phyloP scores from a whole-genome alignment of 2,113 vertebrate species.

The Boleophthalmus pectinirostris region DNA sequence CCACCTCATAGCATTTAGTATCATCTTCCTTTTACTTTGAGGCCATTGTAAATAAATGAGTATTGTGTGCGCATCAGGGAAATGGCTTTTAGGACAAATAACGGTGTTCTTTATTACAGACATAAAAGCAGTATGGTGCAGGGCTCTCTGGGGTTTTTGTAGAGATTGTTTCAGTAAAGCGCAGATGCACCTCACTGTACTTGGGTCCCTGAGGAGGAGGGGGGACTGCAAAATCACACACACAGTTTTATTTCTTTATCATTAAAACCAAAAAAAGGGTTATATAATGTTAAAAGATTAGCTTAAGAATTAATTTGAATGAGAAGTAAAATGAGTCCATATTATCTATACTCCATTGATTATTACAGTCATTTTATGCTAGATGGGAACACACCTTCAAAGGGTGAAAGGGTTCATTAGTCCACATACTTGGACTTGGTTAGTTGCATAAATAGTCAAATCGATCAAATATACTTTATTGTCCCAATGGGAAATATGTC shows the following conservation, averaged over 20 bases:
- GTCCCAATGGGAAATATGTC: too few species aligned
- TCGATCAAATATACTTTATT: too few species aligned
- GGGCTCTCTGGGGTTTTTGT: conserved; percentile 1
- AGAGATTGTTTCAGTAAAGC: not conserved
- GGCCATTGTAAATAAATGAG: conserved; percentile 10
- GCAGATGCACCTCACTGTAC: conserved; percentile 8
- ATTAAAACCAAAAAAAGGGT: not conserved
- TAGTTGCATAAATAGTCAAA: too few species aligned
- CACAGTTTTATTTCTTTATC: not conserved
- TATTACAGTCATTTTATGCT: not conserved
- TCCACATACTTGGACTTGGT: too few species aligned
- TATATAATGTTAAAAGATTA: not conserved
- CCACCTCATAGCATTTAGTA: conserved; percentile 21
- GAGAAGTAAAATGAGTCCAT: not conserved
- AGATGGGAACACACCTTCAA: not conserved
- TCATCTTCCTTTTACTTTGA: not conserved
- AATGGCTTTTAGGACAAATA: conserved; percentile 17
- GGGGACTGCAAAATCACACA: not conserved
- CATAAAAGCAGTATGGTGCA: conserved; percentile 4
- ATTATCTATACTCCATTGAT: not conserved
- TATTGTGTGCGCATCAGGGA: conserved; percentile 13
- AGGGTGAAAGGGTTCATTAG: too few species aligned
- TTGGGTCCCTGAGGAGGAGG: conserved; percentile 8
- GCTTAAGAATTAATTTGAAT: not conserved
- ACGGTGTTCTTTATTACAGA: not conserved